Percentiles rank a stretch among this genome's conserved stretches.
Evolutionary conservation across 2,888 invertebrate genomes (phyloP).

Genomic region (Mimas tiliae): DNA sequence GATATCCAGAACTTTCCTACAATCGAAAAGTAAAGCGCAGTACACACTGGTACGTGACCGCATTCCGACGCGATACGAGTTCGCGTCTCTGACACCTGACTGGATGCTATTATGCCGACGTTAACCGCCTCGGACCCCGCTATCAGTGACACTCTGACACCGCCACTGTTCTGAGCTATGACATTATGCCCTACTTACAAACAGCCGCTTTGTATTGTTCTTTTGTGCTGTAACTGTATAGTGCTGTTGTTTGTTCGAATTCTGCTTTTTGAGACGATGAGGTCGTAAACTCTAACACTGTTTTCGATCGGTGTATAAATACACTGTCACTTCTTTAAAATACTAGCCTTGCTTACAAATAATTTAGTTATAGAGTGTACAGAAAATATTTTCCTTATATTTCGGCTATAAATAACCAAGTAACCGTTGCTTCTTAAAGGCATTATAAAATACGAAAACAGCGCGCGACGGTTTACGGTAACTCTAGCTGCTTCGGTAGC

Average conservation of each 20-base stretch:
- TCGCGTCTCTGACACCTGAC: conserved; percentile 44
- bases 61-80: conserved; percentile 46
- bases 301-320: neutral
- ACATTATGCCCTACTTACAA: conserved; percentile 71
- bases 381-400: conserved; percentile 15
- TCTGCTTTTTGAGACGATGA: neutral
- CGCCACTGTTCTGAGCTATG: conserved; percentile 52
- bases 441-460: conserved; percentile 28
- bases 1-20: conserved; percentile 9
- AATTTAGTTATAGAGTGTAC: neutral
- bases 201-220: conserved; percentile 57
- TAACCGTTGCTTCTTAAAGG: conserved; percentile 31
- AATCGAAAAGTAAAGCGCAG: conserved; percentile 29
- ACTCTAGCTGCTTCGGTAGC: conserved; percentile 42
- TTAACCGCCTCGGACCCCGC: conserved; percentile 53
- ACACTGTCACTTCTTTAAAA: no score
- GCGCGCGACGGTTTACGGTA: conserved; percentile 38
- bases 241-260: conserved; percentile 7
- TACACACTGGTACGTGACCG: conserved; percentile 39
- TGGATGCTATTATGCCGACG: conserved; percentile 52
- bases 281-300: neutral
- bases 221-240: conserved; percentile 43
- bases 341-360: neutral
- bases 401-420: conserved; percentile 21
- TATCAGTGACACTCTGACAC: conserved; percentile 65